Evolutionary conservation across 30 jellyfish, hydroid and myxozoan genomes (phyloP).

Genomic region (Pelagia noctiluca): DNA sequence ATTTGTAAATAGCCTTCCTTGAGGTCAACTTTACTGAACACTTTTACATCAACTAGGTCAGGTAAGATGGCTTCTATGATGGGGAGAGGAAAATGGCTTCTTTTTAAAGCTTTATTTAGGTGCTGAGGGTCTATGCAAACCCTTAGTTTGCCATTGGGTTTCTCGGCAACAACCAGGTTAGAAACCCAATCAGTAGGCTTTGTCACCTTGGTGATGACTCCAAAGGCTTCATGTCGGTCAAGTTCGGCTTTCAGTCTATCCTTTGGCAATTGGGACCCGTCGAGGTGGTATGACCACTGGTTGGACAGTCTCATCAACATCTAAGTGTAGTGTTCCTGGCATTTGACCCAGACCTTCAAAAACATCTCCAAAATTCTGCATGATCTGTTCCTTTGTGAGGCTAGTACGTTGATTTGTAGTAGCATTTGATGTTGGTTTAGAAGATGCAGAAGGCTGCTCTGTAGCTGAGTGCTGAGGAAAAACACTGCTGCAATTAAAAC

Average conservation of each 20-base stretch:
- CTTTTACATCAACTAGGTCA: slow-evolving; percentile 3
- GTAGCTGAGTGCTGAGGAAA: slow-evolving; percentile 4
- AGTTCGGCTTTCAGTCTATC: not conserved
- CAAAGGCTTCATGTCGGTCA: not conserved
- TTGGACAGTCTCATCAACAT: not conserved
- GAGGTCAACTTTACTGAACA: slow-evolving; percentile 5
- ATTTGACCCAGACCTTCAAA: slow-evolving; percentile 48
- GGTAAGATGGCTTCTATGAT: slow-evolving; percentile 2
- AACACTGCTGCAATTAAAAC: not conserved
- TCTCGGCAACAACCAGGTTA: slow-evolving; percentile 3
- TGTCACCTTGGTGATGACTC: slow-evolving; percentile 4
- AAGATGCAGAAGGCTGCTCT: slow-evolving; percentile 1
- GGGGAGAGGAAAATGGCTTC: slow-evolving; percentile 6
- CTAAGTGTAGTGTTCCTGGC: slow-evolving; percentile 46
- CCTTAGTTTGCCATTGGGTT: slow-evolving; percentile 6
- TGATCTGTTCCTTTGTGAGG: slow-evolving; percentile 3
- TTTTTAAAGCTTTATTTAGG: not conserved
- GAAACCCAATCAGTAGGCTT: slow-evolving; percentile 6
- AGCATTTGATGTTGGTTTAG: not conserved
- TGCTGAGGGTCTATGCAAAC: slow-evolving; percentile 8
- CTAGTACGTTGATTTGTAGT: not conserved
- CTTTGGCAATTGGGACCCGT: not conserved
- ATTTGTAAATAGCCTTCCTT: not conserved
- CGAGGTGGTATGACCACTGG: slow-evolving; percentile 26
- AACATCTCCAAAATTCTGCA: slow-evolving; percentile 16